A percentile compares a stretch with the other conserved stretches of the same genome.
Conservation (phyloP, 2,797 vertebrate genomes). For the Picus viridis region DNA sequence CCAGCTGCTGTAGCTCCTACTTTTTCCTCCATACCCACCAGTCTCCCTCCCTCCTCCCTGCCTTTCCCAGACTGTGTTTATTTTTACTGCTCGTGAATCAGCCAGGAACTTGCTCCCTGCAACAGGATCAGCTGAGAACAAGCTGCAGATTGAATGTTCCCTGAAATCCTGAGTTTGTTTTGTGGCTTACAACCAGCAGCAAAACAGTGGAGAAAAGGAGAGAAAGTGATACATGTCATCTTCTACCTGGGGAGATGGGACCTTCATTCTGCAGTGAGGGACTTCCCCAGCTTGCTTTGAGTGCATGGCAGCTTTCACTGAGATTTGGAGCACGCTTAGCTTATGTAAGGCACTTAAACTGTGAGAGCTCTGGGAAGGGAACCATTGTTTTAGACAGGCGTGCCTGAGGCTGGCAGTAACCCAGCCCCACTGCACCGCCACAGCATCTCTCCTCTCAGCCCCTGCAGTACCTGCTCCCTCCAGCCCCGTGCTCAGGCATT, state of each 20-base stretch:
- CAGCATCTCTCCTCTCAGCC: not conserved
- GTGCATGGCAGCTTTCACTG: not conserved
- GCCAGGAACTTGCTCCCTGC: conserved; percentile 67
- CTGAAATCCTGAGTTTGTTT: conserved; percentile 62
- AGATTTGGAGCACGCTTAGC: not conserved
- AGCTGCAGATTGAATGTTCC: conserved; percentile 57
- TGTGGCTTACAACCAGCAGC: conserved; percentile 33
- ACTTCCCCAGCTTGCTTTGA: conserved; percentile 28
- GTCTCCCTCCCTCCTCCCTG: conserved; percentile 55
- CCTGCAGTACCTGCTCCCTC: not conserved
- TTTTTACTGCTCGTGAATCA: conserved; percentile 73
- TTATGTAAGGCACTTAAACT: not conserved
- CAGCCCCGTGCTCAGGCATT: not conserved
- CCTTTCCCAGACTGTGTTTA: conserved; percentile 68
- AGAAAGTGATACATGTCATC: conserved; percentile 37
- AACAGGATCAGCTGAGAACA: conserved; percentile 72
- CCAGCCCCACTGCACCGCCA: not conserved
- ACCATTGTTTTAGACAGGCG: fast-evolving
- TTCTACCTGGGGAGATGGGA: not conserved
- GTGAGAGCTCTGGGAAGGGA: not conserved
- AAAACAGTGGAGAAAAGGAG: conserved; percentile 47
- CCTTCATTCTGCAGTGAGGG: not conserved
- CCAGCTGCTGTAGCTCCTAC: conserved; percentile 71
- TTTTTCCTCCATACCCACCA: conserved; percentile 57
- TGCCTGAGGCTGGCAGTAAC: not conserved